Percentiles rank a stretch among this genome's conserved stretches.
phyloP scores from a whole-genome alignment of 2,113 vertebrate genomes.

The Columbina picui region DNA sequence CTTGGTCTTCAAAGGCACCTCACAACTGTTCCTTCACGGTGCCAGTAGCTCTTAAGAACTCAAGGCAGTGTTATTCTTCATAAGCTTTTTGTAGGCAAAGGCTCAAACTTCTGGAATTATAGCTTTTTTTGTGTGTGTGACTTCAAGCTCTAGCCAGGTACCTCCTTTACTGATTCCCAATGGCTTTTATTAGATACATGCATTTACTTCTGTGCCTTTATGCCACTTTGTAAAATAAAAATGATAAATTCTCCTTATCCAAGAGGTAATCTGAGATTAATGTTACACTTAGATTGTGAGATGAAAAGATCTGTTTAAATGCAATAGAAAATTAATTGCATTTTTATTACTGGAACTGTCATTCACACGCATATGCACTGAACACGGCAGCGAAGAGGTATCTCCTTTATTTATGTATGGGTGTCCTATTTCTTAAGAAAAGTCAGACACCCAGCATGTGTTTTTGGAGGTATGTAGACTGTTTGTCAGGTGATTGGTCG shows the following conservation, averaged over 20 bases:
- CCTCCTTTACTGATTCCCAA: neutral
- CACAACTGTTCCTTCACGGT: neutral
- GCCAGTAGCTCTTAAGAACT: neutral
- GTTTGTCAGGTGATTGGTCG: neutral
- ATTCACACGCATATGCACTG: neutral
- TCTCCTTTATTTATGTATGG: neutral
- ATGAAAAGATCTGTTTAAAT: neutral
- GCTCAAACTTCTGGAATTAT: neutral
- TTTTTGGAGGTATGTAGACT: neutral
- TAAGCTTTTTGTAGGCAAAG: neutral
- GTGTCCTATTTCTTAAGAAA: constrained; percentile 21
- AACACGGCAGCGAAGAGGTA: neutral
- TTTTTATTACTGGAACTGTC: neutral
- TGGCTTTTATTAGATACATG: neutral
- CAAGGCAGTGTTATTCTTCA: neutral
- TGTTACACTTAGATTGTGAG: neutral
- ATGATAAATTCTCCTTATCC: neutral
- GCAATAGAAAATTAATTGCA: neutral
- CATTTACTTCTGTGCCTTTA: neutral
- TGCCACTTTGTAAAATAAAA: neutral
- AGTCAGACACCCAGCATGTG: neutral
- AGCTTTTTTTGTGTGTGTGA: neutral
- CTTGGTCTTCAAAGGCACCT: neutral
- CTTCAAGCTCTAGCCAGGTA: neutral
- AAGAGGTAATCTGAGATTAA: neutral